phyloP scores from a whole-genome alignment of 2,888 invertebrate species.

The Automeris io region DNA sequence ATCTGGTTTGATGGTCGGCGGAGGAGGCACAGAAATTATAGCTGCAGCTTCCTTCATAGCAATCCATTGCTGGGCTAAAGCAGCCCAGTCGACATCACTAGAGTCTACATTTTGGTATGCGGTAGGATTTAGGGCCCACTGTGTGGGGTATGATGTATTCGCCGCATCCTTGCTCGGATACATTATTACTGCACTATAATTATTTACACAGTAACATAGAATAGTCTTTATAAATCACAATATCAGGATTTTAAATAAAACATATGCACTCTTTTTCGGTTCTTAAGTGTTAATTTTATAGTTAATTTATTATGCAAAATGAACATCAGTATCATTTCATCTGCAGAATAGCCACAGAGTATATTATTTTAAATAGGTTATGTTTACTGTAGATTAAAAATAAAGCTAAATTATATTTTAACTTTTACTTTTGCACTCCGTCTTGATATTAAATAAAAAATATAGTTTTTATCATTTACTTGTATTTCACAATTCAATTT shows the following conservation, averaged over 20 bases:
- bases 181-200: conserved; percentile 44
- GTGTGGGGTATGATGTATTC: conserved; percentile 80
- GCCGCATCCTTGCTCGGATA: conserved; percentile 79
- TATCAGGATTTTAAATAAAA: conserved; percentile 5
- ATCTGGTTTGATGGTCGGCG: conserved; percentile 71
- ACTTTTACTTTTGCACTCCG: no score
- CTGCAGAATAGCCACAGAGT: not conserved
- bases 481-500: no score
- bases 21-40: conserved; percentile 77
- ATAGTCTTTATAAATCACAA: conserved; percentile 10
- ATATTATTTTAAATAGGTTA: not conserved
- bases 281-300: conserved; percentile 2
- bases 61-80: conserved; percentile 98
- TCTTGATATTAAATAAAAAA: no score
- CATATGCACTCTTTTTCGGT: not conserved
- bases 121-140: conserved; percentile 89
- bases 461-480: no score
- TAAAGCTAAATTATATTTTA: no score
- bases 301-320: conserved; percentile 4
- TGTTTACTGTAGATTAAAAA: no score
- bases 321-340: conserved; percentile 2
- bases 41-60: conserved; percentile 90
- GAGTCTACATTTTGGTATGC: conserved; percentile 89
- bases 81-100: conserved; percentile 97
- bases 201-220: conserved; percentile 10